Evolutionary conservation across 2,797 vertebrate genomes (phyloP).

Genomic region (Sphenodon punctatus): DNA sequence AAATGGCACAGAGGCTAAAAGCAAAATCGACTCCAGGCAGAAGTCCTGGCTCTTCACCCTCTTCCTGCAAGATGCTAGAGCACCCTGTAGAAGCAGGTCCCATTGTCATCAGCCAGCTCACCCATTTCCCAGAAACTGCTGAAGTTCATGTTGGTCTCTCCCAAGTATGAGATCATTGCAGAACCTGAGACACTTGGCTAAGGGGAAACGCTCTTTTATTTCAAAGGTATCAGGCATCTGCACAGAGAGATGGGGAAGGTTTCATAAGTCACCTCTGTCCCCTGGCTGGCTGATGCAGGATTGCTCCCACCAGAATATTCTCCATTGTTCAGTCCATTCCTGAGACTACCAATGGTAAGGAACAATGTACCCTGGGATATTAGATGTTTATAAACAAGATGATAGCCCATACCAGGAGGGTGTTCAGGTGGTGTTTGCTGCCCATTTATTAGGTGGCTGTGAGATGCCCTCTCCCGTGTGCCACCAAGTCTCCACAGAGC

Average conservation of each 20-base stretch:
- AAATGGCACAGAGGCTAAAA: accelerated
- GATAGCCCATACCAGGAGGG: no score
- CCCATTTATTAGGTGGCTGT: no score
- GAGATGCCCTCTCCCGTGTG: no score
- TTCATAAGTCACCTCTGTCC: accelerated
- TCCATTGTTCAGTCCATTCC: not conserved
- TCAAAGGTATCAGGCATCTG: not conserved
- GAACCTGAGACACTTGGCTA: not conserved
- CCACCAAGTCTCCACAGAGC: no score
- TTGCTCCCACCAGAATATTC: not conserved
- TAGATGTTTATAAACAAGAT: no score
- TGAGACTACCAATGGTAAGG: no score
- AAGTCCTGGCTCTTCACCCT: accelerated
- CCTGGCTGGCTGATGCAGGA: not conserved
- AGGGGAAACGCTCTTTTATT: not conserved
- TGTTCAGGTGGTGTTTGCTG: no score
- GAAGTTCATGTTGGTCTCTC: not conserved
- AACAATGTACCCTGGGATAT: no score
- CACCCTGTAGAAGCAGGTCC: not conserved
- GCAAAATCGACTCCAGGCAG: not conserved
- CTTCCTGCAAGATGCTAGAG: accelerated
- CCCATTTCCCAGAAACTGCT: not conserved
- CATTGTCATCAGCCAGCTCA: not conserved
- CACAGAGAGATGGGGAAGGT: not conserved
- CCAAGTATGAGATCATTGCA: not conserved